phyloP scores from a whole-genome alignment of 2,888 invertebrate genomes.

The Metallyticus violacea region DNA sequence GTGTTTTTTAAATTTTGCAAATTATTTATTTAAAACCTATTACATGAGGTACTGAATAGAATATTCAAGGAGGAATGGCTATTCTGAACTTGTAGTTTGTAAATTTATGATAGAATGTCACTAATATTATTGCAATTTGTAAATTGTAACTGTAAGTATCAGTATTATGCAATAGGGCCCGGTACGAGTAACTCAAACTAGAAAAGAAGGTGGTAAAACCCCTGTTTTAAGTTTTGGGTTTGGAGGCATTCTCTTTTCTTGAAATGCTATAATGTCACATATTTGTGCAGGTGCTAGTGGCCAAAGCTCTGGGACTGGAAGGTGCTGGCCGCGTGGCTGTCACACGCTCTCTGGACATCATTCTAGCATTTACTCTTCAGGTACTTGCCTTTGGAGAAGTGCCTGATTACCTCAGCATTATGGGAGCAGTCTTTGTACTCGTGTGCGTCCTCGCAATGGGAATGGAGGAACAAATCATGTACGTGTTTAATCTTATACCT shows the following conservation, averaged over 20 bases:
- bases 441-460: constrained; percentile 48
- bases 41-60: too few relatives aligned
- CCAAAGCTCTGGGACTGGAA: constrained; percentile 48
- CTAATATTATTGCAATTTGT: too few relatives aligned
- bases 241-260: not conserved
- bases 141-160: too few relatives aligned
- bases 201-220: too few relatives aligned
- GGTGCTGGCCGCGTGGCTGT: constrained; percentile 51
- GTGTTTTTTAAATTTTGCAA: too few relatives aligned
- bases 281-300: constrained; percentile 48
- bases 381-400: constrained; percentile 47
- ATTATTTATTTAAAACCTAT: too few relatives aligned
- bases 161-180: too few relatives aligned
- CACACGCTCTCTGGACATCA: constrained; percentile 50
- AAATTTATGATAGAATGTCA: too few relatives aligned
- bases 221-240: too few relatives aligned
- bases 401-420: constrained; percentile 45
- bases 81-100: too few relatives aligned
- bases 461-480: constrained; percentile 46
- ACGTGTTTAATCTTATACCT: constrained; percentile 45
- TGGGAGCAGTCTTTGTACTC: constrained; percentile 46
- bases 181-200: too few relatives aligned
- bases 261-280: not conserved
- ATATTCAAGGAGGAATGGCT: too few relatives aligned
- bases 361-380: constrained; percentile 47